A percentile compares a stretch with the other conserved stretches of the same genome.
These are phyloP conservation scores for Drosophila azteca DNA, from an alignment of 1,140 invertebrate species.

Conservation along the genomic window DNA sequence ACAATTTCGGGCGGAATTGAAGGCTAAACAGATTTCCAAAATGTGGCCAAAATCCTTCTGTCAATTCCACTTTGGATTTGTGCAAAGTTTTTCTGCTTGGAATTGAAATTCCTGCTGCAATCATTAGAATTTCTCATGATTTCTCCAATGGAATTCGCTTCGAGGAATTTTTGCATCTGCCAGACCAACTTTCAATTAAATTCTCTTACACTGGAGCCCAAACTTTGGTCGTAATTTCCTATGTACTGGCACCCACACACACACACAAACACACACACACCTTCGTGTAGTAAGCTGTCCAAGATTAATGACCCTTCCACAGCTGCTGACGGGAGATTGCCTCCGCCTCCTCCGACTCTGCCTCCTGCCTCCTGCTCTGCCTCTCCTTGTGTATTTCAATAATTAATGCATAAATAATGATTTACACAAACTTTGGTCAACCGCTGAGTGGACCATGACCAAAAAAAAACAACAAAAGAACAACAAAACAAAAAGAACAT, in stretches of 20 bases:
- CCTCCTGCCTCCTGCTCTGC: not conserved
- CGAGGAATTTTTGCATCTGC: constrained; percentile 16
- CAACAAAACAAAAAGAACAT: constrained; percentile 12
- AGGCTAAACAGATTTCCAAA: constrained; percentile 12
- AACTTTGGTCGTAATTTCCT: constrained; percentile 44
- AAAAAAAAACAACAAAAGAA: constrained; percentile 7
- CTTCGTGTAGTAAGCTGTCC: constrained; percentile 28
- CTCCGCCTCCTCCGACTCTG: constrained; percentile 4
- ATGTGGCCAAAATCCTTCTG: constrained; percentile 14
- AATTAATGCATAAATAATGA: constrained; percentile 73
- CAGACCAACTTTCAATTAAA: constrained; percentile 42
- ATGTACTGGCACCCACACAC: constrained; percentile 19
- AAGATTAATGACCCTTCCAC: constrained; percentile 46
- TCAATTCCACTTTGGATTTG: constrained; percentile 37
- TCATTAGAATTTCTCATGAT: constrained; percentile 43
- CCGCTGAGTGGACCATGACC: constrained; percentile 26
- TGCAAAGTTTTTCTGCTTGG: constrained; percentile 20
- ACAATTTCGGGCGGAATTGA: constrained; percentile 16
- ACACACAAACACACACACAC: too few species aligned
- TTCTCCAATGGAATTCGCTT: constrained; percentile 28
- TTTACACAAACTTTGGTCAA: constrained; percentile 55
- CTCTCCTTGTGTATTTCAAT: constrained; percentile 49
- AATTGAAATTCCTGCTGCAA: constrained; percentile 36
- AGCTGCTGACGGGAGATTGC: constrained; percentile 17
- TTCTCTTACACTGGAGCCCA: constrained; percentile 9